Evolutionary conservation across 1,140 invertebrate genomes (phyloP).

Genomic region (Battus philenor): DNA sequence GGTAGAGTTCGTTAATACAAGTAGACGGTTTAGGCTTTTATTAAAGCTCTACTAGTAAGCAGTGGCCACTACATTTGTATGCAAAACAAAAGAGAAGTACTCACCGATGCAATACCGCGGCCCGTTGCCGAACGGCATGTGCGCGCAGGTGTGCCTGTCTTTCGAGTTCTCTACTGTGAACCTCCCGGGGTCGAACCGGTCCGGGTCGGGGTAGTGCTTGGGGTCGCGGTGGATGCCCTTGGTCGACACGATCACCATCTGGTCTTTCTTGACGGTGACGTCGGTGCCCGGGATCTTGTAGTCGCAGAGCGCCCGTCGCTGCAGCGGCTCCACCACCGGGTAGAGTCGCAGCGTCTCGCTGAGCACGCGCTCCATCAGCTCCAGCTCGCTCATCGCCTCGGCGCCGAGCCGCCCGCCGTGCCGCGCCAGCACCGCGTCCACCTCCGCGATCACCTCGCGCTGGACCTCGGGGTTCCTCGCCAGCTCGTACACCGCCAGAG

Average conservation of each 20-base stretch:
- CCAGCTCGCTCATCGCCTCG: constrained; percentile 65
- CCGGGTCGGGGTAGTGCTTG: constrained; percentile 26
- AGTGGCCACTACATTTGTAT: no score
- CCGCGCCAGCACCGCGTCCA: constrained; percentile 46
- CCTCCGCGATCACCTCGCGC: constrained; percentile 48
- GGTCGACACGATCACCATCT: constrained; percentile 22
- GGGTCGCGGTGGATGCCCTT: constrained; percentile 30
- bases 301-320: constrained; percentile 26
- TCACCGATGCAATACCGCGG: no score
- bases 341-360: constrained; percentile 78
- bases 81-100: no score
- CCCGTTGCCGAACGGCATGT: no score
- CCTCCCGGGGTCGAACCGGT: constrained; percentile 12
- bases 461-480: constrained; percentile 55
- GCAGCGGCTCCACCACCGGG: constrained; percentile 73
- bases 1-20: no score
- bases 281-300: constrained; percentile 73
- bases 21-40: no score
- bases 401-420: constrained; percentile 47
- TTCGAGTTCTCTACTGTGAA: no score
- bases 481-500: constrained; percentile 46
- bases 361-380: constrained; percentile 50
- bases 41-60: no score
- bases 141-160: no score
- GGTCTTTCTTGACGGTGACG: constrained; percentile 66